Base-by-base conservation (phyloP, 2,888 invertebrate genomes). In the Chalcosyrphus nemorum region DNA sequence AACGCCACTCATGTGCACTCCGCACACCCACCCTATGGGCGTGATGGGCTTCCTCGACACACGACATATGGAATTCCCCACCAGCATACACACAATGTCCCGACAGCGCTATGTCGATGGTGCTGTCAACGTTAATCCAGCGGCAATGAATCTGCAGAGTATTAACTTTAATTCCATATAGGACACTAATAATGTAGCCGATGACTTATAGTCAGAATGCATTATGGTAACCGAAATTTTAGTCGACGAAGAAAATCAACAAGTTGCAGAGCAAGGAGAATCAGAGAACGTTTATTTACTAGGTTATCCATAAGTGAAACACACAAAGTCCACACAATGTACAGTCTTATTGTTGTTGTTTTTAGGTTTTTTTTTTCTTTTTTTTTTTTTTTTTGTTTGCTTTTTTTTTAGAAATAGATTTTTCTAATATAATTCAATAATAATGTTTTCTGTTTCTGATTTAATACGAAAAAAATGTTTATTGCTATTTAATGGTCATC, bases 111-210 rank as follows among this genome's bases (percentile, higher is more conserved):
- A 92, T 81, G 89, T 91, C 52, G 92, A 92, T 86, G 90, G 90
- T 78, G 89, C 90, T 45, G 91, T 92, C 54, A 92, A 92, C 75
- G 91, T 92, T 9, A 94, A 94, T 91, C 92, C 92, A 87, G 92
- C 93, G 50, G 94, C 95, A 86, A 93, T 95, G 89, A 95, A 95
- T 91, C 93, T 95, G 89, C 94, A 95, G 89, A 95, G 94, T 86
- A 93, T 96, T 84, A 95, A 95, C 91, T 95, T 95, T 88, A 95
- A 95, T 90, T 94, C 95, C 89, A 95, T 96, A 93, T 95, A 94
- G 95, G 89, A 90, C 88, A 88, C 90, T 87, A 61, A 43, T 59
- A 68, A 19, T 41, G 50, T 66, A 57, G n/a, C n/a, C n/a, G 70
- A 70, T 77, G 45, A 63, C 32, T 70, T 77, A 63, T 57, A 68